phyloP scores from a whole-genome alignment of 2,888 invertebrate genomes.

The Tiliacea citrago region DNA sequence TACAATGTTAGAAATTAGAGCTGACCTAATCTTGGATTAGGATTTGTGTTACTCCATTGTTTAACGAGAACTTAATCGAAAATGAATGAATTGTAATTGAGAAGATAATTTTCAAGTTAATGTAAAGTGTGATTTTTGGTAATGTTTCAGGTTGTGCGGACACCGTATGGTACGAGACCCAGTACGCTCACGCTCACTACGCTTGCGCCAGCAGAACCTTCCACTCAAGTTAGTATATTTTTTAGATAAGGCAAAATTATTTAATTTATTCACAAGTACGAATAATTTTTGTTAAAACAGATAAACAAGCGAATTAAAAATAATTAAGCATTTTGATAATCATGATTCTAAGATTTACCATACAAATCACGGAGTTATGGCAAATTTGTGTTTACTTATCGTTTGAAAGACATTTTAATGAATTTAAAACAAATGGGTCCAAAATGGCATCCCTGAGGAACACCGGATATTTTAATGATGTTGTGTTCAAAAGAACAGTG shows the following conservation, averaged over 20 bases:
- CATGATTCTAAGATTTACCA: background rate
- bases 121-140: conserved; percentile 36
- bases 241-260: background rate
- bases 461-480: conserved; percentile 2
- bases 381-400: background rate
- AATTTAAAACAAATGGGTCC: background rate
- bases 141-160: conserved; percentile 80
- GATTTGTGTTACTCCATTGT: conserved; percentile 46
- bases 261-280: background rate
- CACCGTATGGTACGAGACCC: conserved; percentile 83
- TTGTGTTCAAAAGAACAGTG: conserved; percentile 16
- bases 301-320: background rate
- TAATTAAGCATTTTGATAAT: background rate
- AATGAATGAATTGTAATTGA: background rate
- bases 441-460: conserved; percentile 5
- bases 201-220: conserved; percentile 79
- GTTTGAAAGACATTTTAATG: background rate
- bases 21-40: conserved; percentile 83
- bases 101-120: background rate
- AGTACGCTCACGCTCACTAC: conserved; percentile 86
- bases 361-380: background rate
- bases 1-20: conserved; percentile 84
- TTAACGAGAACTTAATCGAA: conserved; percentile 24
- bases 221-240: conserved; percentile 69
- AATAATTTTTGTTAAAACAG: background rate